A percentile compares a stretch with the other conserved stretches of the same genome.
These are phyloP conservation scores for Psilopogon haemacephalus DNA, from an alignment of 2,113 vertebrate species.

Conservation along the genomic window DNA sequence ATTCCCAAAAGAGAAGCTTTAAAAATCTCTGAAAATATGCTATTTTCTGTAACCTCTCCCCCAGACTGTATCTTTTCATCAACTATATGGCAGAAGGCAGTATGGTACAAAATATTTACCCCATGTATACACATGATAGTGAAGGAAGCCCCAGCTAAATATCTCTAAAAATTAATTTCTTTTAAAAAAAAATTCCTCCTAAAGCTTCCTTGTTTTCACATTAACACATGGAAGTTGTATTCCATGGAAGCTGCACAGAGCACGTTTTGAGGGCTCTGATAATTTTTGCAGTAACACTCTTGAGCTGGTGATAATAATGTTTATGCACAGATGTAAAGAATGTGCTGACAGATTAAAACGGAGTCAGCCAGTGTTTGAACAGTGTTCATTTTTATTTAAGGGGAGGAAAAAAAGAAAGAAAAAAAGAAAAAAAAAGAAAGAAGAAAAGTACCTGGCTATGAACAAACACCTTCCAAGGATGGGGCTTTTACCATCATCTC, in stretches of 20 bases:
- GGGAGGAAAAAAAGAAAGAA: accelerated
- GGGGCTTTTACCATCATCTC: neutral
- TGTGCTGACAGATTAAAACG: constrained; percentile 78
- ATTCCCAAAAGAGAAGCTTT: constrained; percentile 30
- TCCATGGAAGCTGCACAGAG: constrained; percentile 47
- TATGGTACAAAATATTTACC: constrained; percentile 62
- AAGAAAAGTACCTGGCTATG: constrained; percentile 28
- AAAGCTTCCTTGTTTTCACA: constrained; percentile 53
- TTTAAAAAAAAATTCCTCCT: neutral
- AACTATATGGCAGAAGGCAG: constrained; percentile 25
- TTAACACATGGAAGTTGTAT: constrained; percentile 21
- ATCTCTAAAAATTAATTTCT: constrained; percentile 11
- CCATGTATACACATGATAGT: neutral
- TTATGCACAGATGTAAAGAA: constrained; percentile 78
- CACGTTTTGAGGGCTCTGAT: constrained; percentile 62
- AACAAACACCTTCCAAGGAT: constrained; percentile 31
- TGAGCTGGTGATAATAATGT: constrained; percentile 76
- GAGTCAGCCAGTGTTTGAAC: constrained; percentile 58
- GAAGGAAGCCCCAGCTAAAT: constrained; percentile 23
- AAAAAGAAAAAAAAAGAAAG: neutral
- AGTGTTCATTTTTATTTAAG: constrained; percentile 63
- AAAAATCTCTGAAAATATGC: constrained; percentile 27
- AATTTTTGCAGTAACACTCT: constrained; percentile 72
- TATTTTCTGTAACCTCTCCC: neutral
- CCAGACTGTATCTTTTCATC: constrained; percentile 29